Percentiles rank a stretch among this genome's conserved stretches.
Evolutionary conservation across 2,113 vertebrate species (phyloP).

Genomic region (Prolemur simus): DNA sequence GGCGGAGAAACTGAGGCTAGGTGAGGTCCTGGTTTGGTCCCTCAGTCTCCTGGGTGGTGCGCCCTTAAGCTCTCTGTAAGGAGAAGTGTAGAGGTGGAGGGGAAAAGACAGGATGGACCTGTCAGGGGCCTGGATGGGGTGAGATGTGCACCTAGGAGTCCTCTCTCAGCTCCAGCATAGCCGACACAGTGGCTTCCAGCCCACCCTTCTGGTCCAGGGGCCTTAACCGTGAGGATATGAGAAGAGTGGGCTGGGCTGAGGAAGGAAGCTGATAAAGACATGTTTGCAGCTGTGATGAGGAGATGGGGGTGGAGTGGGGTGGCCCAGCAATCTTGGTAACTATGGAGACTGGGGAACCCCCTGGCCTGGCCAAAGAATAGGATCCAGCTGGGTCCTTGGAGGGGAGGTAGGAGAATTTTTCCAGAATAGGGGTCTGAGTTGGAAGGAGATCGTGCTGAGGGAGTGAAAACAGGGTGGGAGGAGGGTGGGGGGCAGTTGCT

Average conservation of each 20-base stretch:
- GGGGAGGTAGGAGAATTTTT: not conserved
- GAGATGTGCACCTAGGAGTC: not conserved
- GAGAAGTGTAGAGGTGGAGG: not conserved
- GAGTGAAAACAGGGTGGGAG: not conserved
- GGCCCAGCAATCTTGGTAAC: not conserved
- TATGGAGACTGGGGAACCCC: slow-evolving; percentile 26
- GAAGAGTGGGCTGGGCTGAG: not conserved
- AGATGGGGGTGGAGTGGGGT: not conserved
- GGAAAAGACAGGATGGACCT: not conserved
- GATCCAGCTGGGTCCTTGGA: not conserved
- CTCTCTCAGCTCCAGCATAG: not conserved
- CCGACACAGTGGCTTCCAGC: not conserved
- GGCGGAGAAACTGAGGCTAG: not conserved
- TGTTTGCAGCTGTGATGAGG: slow-evolving; percentile 41
- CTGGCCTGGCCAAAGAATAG: not conserved
- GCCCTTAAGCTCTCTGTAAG: not conserved
- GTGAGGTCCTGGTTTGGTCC: not conserved
- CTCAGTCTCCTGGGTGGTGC: not conserved
- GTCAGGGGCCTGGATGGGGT: not conserved
- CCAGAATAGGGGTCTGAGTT: not conserved
- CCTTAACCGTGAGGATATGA: not conserved
- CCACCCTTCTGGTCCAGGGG: not conserved
- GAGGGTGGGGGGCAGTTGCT: not conserved
- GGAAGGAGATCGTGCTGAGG: not conserved
- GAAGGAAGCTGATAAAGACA: slow-evolving; percentile 71